Evolutionary conservation across 2,888 invertebrate genomes (phyloP).

Genomic region (Selenia dentaria): DNA sequence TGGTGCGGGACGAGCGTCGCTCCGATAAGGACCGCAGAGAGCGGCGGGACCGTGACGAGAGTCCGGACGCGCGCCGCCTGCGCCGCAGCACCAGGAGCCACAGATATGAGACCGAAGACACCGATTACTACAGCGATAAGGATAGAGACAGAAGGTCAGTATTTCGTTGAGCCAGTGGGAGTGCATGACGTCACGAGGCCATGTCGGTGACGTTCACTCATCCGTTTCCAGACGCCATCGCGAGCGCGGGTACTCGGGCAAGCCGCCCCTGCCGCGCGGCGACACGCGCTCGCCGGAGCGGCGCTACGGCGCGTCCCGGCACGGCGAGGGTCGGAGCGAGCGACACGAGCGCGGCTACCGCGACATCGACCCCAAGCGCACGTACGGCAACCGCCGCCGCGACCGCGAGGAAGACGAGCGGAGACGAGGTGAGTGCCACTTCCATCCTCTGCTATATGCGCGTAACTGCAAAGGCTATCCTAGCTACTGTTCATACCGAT

Average conservation of each 20-base stretch:
- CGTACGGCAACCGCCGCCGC: slow-evolving; percentile 57
- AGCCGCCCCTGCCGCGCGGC: slow-evolving; percentile 57
- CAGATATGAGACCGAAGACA: slow-evolving; percentile 87
- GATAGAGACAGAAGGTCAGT: slow-evolving; percentile 81
- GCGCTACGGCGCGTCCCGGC: slow-evolving; percentile 54
- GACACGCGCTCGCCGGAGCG: slow-evolving; percentile 59
- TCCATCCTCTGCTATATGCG: too few relatives aligned
- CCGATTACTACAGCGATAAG: slow-evolving; percentile 88
- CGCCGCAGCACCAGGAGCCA: slow-evolving; percentile 69
- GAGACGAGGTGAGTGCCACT: slow-evolving; percentile 53
- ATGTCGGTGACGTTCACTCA: too few relatives aligned
- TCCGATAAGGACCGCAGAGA: slow-evolving; percentile 61
- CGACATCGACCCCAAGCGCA: slow-evolving; percentile 68
- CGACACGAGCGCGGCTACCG: slow-evolving; percentile 61
- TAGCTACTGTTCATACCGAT: too few relatives aligned
- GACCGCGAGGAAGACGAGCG: slow-evolving; percentile 45
- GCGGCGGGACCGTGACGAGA: slow-evolving; percentile 50
- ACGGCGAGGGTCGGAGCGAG: slow-evolving; percentile 53
- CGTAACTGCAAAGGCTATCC: too few relatives aligned
- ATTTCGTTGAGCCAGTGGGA: too few relatives aligned
- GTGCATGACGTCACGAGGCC: too few relatives aligned
- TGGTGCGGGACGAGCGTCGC: slow-evolving; percentile 54
- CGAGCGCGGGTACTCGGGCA: slow-evolving; percentile 76
- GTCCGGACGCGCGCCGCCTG: slow-evolving; percentile 58
- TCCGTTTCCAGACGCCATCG: slow-evolving; percentile 68